Evolutionary conservation across 2,797 vertebrate species (phyloP), one percentile per base, ranked within the genome.

Genomic region (Gouania willdenowi): DNA sequence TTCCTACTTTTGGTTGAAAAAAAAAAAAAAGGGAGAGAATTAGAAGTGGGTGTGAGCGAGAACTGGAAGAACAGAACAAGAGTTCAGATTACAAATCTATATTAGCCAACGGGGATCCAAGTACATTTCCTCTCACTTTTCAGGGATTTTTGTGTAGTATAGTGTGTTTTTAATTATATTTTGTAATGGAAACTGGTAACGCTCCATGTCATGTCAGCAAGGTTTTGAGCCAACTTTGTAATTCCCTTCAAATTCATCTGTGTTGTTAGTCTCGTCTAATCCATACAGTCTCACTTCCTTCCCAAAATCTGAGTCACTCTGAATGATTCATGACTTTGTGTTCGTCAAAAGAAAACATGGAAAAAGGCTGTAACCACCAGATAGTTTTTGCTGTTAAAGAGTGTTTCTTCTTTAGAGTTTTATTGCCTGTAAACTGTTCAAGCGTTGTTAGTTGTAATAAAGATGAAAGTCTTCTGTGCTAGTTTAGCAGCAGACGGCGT

Each of bases 61-160:
- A 16, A 73, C 62, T 44, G 39, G 50, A 20, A 24, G 50, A 33
- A 11, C 37, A 29, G 66, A 28, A 47, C 60, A 39, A 39, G 59
- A 61, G 54, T 64, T 80, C 50, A 73, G 58, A 63, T 77, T 81
- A 71, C 41, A 44, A 41, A 37, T 19, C 23, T 4, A 13, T 79
- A 71, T 81, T 77, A 63, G 17, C 43, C 37, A 30, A 54, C n/a
- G n/a, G 5, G 19, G 19, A 62, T 25, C 52, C 59, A 81, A 80
- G 66, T 77, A 55, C 37, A 33, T 42, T 48, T 45, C 1, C 36
- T 58, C 66, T 62, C 22, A 25, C 19, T 26, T 41, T 4, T 4
- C 51, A 31, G 26, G 10, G 29, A 23, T 8, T 23, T 20, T 34
- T 6, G 0, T 23, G 13, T 16, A 12, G 10, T 10, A 39, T 4